Base-by-base conservation (phyloP, 2,888 invertebrate species). In the Luffia ferchaultella region DNA sequence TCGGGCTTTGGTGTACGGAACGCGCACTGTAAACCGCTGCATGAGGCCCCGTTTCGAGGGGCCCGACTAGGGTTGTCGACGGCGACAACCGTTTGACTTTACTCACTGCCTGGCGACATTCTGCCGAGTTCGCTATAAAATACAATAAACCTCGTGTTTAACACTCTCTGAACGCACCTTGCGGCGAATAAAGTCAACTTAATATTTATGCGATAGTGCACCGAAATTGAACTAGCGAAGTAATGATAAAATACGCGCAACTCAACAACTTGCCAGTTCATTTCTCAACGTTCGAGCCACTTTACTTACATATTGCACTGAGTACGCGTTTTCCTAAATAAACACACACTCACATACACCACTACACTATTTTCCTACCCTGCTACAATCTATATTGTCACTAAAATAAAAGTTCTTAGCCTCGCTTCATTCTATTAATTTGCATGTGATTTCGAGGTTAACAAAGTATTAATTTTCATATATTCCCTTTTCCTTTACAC, bases 1-100 rank as follows among this genome's bases (percentile, higher is more conserved):
- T 64, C 67, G 67, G 73, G 82, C 82, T 82, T 82, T 75, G 82
- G 82, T 79, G 78, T 76, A 75, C 70, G 78, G 78, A 78, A 75
- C 78, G 76, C 76, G 79, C 79, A 78, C 82, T 71, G 79, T 80
- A 80, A 78, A 62, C 71, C 71, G 70, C 70, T 80, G 82, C 82
- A 80, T 80, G 80, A 76, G 77, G 78, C 40, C 45, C 40, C 42
- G 43, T 20, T 20, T 7, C 30, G 44, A n/a, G 47, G 20, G 17
- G 20, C 16, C n/a, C n/a, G 45, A n/a, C 17, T 18, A n/a, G 42
- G 41, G 43, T 20, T 43, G 30, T 30, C 30, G 5, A 30, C 30
- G 5, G 30, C 30, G 30, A 30, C 30, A 3, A 12, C 30, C 30
- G 3, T 12, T 30, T 30, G 30, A 12, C 30, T 30, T 30, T 30